These are phyloP conservation scores for Lysandra bellargus DNA, from an alignment of 2,888 invertebrate genomes.

Conservation along the genomic window DNA sequence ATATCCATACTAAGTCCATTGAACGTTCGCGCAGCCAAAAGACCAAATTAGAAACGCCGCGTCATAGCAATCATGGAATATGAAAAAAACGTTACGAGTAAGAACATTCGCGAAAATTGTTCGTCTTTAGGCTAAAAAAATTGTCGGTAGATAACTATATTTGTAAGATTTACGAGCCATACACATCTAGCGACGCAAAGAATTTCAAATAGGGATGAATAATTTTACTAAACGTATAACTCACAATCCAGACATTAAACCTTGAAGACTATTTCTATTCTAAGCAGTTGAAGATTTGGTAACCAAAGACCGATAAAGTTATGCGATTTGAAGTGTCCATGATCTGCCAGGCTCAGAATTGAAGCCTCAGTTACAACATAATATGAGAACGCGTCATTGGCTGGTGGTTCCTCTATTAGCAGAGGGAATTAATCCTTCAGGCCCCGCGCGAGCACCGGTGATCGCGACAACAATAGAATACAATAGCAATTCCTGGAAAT, in stretches of 20 bases:
- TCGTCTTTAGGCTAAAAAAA: not conserved
- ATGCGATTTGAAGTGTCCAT: no score
- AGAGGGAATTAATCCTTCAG: not conserved
- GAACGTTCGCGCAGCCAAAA: slow-evolving; percentile 3
- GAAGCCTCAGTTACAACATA: not conserved
- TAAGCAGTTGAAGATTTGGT: not conserved
- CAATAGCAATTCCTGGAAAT: no score
- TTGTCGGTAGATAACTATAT: not conserved
- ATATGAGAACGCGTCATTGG: not conserved
- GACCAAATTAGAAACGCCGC: not conserved
- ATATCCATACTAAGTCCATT: slow-evolving; percentile 18
- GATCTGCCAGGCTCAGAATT: not conserved
- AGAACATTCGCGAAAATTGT: not conserved
- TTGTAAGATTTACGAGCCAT: not conserved
- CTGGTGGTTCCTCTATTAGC: not conserved
- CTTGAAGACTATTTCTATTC: not conserved
- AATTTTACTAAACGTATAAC: not conserved
- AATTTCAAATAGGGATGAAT: not conserved
- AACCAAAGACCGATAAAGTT: no score
- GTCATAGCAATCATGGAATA: not conserved
- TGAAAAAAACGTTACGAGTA: not conserved
- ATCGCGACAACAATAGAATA: no score
- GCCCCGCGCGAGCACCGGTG: no score
- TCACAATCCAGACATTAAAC: not conserved
- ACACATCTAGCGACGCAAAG: not conserved